These are phyloP conservation scores for Protula sp. DNA, from an alignment of 2,888 invertebrate species.

Conservation along the genomic window DNA sequence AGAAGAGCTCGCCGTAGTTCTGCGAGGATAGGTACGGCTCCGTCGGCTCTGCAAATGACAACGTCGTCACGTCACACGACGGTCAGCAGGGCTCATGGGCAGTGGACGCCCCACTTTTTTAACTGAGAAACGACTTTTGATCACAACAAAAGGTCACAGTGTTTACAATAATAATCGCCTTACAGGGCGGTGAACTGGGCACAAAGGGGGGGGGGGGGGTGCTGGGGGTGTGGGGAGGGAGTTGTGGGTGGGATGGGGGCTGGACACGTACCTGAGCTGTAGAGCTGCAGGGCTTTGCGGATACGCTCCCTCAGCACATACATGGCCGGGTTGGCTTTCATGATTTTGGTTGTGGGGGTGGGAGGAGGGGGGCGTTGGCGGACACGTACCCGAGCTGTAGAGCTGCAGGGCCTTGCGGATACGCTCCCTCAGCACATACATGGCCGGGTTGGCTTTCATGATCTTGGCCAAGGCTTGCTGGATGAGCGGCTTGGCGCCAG, in stretches of 20 bases:
- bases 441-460: conserved; percentile 99
- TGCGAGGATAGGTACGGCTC: conserved; percentile 98
- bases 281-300: conserved; percentile 94
- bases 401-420: conserved; percentile 97
- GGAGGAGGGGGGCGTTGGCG: no score
- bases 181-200: no score
- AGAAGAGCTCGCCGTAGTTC: conserved; percentile 98
- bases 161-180: no score
- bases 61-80: conserved; percentile 71
- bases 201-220: no score
- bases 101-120: background rate
- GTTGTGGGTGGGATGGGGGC: no score
- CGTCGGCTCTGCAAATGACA: conserved; percentile 98
- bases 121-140: no score
- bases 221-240: no score
- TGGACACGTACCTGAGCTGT: conserved; percentile 67
- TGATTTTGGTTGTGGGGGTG: conserved; percentile 99
- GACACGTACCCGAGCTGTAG: conserved; percentile 67
- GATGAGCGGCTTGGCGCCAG: conserved; percentile 95
- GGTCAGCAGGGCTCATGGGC: background rate
- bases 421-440: conserved; percentile 94
- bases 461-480: conserved; percentile 99
- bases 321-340: conserved; percentile 99
- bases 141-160: no score
- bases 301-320: conserved; percentile 96